These are phyloP conservation scores for Acronicta alni DNA, from an alignment of 2,888 invertebrate genomes.

Conservation along the genomic window DNA sequence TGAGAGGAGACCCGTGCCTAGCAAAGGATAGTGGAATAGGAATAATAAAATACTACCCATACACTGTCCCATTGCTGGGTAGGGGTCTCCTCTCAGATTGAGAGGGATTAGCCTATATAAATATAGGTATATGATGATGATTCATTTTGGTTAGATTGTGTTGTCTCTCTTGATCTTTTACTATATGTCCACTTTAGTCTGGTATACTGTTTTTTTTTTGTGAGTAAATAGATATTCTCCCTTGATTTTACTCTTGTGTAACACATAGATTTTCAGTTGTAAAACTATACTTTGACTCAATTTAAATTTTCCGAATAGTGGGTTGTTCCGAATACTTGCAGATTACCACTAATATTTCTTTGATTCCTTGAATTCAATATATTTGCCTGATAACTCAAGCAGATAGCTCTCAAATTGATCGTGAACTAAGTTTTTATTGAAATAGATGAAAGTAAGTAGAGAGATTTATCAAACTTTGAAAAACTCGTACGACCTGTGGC, in stretches of 20 bases:
- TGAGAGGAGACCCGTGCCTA: too few relatives aligned
- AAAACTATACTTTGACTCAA: not conserved
- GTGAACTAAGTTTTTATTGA: slow-evolving; percentile 13
- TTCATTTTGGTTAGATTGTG: too few relatives aligned
- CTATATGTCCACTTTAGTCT: too few relatives aligned
- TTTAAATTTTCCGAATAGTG: not conserved
- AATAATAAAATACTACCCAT: too few relatives aligned
- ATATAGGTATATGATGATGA: too few relatives aligned
- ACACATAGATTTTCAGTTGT: not conserved
- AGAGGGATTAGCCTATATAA: too few relatives aligned
- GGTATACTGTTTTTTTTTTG: too few relatives aligned
- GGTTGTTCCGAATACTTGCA: slow-evolving; percentile 1
- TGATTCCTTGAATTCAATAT: slow-evolving; percentile 11
- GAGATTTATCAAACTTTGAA: slow-evolving; percentile 24
- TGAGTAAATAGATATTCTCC: too few relatives aligned
- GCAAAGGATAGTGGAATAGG: too few relatives aligned
- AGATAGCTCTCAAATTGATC: slow-evolving; percentile 6
- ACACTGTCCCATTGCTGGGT: too few relatives aligned
- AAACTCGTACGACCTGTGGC: slow-evolving; percentile 10
- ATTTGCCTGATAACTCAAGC: slow-evolving; percentile 12
- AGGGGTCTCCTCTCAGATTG: too few relatives aligned
- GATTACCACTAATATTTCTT: slow-evolving; percentile 13
- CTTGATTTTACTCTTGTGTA: not conserved
- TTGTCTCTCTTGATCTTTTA: too few relatives aligned
- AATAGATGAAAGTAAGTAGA: slow-evolving; percentile 15